These are phyloP conservation scores for Meriones unguiculatus DNA, from an alignment of 2,113 vertebrate species.

Conservation along the genomic window DNA sequence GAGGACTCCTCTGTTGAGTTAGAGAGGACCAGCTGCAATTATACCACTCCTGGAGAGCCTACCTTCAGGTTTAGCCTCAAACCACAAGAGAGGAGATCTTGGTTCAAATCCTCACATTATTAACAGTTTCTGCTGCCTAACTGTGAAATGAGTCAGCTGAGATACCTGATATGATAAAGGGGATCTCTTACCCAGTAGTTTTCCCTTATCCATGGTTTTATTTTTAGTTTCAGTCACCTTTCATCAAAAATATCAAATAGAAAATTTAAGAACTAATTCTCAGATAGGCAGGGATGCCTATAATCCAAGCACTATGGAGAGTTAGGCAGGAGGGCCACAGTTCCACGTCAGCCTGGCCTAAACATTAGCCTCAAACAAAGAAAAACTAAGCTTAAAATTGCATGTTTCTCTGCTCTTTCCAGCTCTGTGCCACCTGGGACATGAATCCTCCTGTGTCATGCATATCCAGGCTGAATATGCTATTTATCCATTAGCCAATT, in stretches of 20 bases:
- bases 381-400: background rate
- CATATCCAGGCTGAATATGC: background rate
- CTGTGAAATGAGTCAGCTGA: background rate
- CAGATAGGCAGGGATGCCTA: background rate
- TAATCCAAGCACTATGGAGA: background rate
- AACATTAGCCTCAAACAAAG: background rate
- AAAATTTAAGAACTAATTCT: conserved; percentile 4
- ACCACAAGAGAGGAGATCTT: background rate
- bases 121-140: background rate
- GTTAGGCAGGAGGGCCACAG: background rate
- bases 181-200: background rate
- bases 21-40: background rate
- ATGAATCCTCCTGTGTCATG: background rate
- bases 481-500: background rate
- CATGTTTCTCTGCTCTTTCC: background rate
- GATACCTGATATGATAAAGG: background rate
- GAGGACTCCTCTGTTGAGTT: background rate
- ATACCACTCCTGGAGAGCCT: background rate
- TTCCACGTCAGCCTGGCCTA: background rate
- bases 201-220: background rate
- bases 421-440: background rate
- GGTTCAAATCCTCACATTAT: background rate
- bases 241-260: background rate
- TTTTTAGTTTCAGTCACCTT: background rate
- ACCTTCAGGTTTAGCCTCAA: background rate